phyloP scores from a whole-genome alignment of 2,888 invertebrate genomes.

The Bugulina stolonifera region DNA sequence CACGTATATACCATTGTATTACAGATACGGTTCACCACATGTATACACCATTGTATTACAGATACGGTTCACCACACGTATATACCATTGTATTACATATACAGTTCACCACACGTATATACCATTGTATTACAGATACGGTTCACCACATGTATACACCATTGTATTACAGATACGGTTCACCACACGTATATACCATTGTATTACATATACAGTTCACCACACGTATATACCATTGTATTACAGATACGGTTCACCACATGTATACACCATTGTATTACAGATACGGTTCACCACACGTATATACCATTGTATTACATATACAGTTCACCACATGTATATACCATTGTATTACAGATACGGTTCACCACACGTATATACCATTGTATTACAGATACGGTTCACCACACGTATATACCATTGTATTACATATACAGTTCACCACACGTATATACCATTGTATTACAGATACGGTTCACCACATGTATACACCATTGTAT shows the following conservation, averaged over 20 bases:
- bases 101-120: too few species aligned
- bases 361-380: conserved; percentile 92
- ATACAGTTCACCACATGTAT: too few species aligned
- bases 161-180: conserved; percentile 99
- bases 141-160: conserved; percentile 94
- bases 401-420: too few species aligned
- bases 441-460: conserved; percentile 97
- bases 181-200: too few species aligned
- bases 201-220: conserved; percentile 64
- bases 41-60: conserved; percentile 34
- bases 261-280: conserved; percentile 14
- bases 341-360: conserved; percentile 45
- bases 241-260: too few species aligned
- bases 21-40: too few species aligned
- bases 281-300: conserved; percentile 77
- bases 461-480: conserved; percentile 99
- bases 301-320: conserved; percentile 99
- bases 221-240: conserved; percentile 98
- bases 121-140: conserved; percentile 54
- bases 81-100: conserved; percentile 99
- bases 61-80: conserved; percentile 81
- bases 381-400: conserved; percentile 99
- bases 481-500: not conserved
- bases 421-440: conserved; percentile 61
- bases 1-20: conserved; percentile 98